Evolutionary conservation across 2,888 invertebrate genomes (phyloP), one percentile per base, ranked within the genome.

Genomic region (Nymphalis polychloros): DNA sequence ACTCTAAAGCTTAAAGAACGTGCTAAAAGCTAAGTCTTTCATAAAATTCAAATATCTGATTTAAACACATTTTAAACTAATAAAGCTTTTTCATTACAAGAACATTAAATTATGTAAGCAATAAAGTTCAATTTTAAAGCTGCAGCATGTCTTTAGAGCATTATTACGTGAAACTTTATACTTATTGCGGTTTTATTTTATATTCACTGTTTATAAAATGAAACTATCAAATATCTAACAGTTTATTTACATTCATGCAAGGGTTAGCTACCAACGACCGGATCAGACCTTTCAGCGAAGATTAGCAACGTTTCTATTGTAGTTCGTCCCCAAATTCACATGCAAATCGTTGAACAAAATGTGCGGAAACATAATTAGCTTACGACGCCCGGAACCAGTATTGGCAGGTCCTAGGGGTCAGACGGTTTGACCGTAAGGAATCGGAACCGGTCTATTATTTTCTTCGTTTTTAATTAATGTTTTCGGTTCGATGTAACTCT

Each of bases 331-430:
- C 81, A 84, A 79, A 89, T 91, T 91, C 90, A 82, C 85, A 91
- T 92, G 90, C 90, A 90, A 91, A 92, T 89, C 73, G 77, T 72
- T 74, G 80, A 83, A 87, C 92, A 87, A 89, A 89, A 90, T 90
- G 92, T 91, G 92, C 88, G 87, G 89, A 90, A 89, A 89, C 87
- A 92, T 92, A 93, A 93, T 93, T 92, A 92, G 91, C 88, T 89
- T 86, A 86, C 81, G 80, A 81, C 82, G 79, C 81, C 79, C 74
- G 76, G 75, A 75, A 77, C 76, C 75, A 61, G 77, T 74, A 78
- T 77, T 71, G 73, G 76, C 78, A 78, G 79, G 76, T 77, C 49
- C 78, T 77, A 75, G 78, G 88, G 73, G 88, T 85, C 84, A 77
- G 74, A 78, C 79, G 83, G 84, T 83, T 87, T 85, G 87, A 86